These are phyloP conservation scores for Brachionus plicatilis DNA, from an alignment of 1,140 invertebrate species.

Conservation along the genomic window DNA sequence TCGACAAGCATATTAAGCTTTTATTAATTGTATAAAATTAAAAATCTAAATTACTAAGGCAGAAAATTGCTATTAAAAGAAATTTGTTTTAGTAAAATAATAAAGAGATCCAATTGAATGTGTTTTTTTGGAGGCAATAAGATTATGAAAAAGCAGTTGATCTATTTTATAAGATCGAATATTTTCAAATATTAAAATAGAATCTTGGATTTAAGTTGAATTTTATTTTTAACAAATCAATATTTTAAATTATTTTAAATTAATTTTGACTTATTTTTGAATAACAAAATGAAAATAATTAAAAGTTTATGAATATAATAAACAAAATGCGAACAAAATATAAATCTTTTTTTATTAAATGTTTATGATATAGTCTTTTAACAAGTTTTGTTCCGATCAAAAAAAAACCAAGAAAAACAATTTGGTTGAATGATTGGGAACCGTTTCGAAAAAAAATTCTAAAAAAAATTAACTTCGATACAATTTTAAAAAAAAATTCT, in stretches of 20 bases:
- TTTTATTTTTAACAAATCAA: constrained; percentile 8
- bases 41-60: too few relatives aligned
- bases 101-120: too few relatives aligned
- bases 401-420: background rate
- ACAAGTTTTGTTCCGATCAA: background rate
- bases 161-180: too few relatives aligned
- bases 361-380: background rate
- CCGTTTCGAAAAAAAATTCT: background rate
- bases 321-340: background rate
- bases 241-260: background rate
- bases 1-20: too few relatives aligned
- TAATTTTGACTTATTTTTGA: background rate
- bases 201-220: background rate
- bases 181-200: background rate
- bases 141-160: too few relatives aligned
- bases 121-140: too few relatives aligned
- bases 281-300: background rate
- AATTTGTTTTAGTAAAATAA: too few relatives aligned
- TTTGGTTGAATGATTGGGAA: constrained; percentile 4
- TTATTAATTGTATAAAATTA: too few relatives aligned
- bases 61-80: too few relatives aligned
- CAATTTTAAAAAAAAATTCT: background rate
- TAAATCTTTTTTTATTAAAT: background rate
- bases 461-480: constrained; percentile 13
- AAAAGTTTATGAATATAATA: background rate